Conservation (phyloP, 2,888 invertebrate genomes). For the Aproaerema taeniolella region DNA sequence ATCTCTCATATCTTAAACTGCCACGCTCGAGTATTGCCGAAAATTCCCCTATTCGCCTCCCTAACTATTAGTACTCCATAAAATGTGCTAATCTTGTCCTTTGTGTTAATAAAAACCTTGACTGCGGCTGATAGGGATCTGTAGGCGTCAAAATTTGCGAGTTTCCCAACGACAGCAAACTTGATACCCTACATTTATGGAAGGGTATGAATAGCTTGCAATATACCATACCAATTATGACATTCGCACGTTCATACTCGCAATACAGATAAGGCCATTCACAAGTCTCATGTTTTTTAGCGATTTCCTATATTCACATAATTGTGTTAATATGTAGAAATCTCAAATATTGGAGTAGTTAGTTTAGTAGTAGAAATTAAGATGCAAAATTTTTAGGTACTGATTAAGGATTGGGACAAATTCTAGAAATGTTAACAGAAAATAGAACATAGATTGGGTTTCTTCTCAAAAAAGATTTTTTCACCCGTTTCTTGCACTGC, state of each 20-base stretch:
- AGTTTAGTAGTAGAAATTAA: background rate
- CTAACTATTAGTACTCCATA: too few relatives aligned
- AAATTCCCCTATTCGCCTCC: too few relatives aligned
- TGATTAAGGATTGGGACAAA: too few relatives aligned
- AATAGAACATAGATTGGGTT: too few relatives aligned
- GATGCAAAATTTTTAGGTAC: background rate
- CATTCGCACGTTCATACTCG: conserved; percentile 3
- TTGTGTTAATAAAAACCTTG: too few relatives aligned
- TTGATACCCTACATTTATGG: conserved; percentile 7
- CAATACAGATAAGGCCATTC: conserved; percentile 2
- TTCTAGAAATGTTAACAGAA: too few relatives aligned
- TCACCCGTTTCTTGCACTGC: too few relatives aligned
- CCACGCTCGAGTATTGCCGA: too few relatives aligned
- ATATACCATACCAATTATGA: background rate
- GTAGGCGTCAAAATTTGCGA: conserved; percentile 1
- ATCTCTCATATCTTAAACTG: too few relatives aligned
- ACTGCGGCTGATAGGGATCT: conserved; percentile 9
- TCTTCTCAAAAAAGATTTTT: too few relatives aligned
- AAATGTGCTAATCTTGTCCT: conserved; percentile 4
- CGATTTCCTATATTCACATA: conserved; percentile 2
- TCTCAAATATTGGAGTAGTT: background rate
- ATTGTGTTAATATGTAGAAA: background rate
- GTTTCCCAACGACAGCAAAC: background rate
- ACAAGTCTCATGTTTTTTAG: background rate
- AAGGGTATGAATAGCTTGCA: background rate